phyloP scores from a whole-genome alignment of 2,888 invertebrate species.

The Epinotia brunnichana region DNA sequence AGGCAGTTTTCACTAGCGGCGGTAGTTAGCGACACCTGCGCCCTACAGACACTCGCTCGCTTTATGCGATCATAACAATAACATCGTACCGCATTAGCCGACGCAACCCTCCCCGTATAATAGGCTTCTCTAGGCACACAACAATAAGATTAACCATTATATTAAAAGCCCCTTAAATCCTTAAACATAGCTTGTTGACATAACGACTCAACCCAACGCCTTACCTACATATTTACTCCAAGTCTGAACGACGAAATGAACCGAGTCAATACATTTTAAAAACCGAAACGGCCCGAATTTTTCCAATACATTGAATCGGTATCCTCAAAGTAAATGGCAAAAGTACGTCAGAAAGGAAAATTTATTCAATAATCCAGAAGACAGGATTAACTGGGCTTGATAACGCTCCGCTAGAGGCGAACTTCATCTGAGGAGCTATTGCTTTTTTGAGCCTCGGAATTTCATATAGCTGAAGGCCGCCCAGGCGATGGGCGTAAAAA shows the following conservation, averaged over 20 bases:
- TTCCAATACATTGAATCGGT: conserved; percentile 67
- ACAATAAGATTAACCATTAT: conserved; percentile 52
- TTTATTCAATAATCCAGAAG: conserved; percentile 78
- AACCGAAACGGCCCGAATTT: conserved; percentile 57
- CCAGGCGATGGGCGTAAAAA: conserved; percentile 53
- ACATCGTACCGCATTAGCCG: conserved; percentile 55
- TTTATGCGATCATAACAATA: conserved; percentile 67
- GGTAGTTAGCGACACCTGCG: conserved; percentile 67
- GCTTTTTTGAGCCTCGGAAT: conserved; percentile 67
- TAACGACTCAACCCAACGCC: conserved; percentile 28
- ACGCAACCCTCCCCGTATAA: conserved; percentile 50
- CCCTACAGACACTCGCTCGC: conserved; percentile 58
- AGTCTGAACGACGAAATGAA: conserved; percentile 35
- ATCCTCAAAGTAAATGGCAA: conserved; percentile 57
- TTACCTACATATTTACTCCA: conserved; percentile 34
- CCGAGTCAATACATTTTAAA: conserved; percentile 51
- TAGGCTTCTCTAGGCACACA: conserved; percentile 50
- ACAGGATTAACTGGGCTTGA: conserved; percentile 75
- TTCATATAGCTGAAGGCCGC: conserved; percentile 60
- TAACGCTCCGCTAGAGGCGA: conserved; percentile 73
- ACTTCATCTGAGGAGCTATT: conserved; percentile 67
- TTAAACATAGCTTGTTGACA: conserved; percentile 43
- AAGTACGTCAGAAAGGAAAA: conserved; percentile 66
- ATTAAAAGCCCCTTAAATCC: conserved; percentile 52
- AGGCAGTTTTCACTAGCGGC: conserved; percentile 59